Evolutionary conservation across 1,140 invertebrate genomes (phyloP).

Genomic region (Phocides pigmalion): DNA sequence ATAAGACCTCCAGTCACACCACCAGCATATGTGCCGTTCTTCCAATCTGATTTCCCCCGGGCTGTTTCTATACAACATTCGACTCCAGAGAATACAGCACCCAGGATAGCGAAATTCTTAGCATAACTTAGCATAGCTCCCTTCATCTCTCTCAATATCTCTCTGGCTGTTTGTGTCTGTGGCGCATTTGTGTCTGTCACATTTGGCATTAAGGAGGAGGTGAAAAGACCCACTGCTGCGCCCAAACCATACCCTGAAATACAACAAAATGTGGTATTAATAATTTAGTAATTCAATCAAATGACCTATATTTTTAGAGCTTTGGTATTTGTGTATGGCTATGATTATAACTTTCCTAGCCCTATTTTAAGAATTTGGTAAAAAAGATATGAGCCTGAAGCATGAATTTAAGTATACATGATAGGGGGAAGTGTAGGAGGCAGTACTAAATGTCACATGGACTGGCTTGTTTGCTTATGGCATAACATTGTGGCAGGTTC

Average conservation of each 20-base stretch:
- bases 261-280: neutral
- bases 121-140: constrained; percentile 95
- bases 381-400: no score
- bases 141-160: constrained; percentile 97
- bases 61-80: constrained; percentile 97
- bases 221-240: constrained; percentile 96
- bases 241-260: constrained; percentile 95
- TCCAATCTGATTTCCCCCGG: constrained; percentile 97
- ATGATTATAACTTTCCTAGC: no score
- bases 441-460: no score
- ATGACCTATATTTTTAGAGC: no score
- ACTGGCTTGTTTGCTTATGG: no score
- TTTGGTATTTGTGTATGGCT: no score
- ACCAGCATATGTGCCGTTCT: constrained; percentile 97
- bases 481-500: no score
- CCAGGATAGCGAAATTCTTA: constrained; percentile 98
- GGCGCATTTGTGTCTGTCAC: constrained; percentile 88
- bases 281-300: no score
- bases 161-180: constrained; percentile 92
- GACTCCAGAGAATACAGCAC: constrained; percentile 95
- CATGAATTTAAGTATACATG: no score
- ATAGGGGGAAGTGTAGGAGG: no score
- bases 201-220: constrained; percentile 96
- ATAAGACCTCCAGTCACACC: constrained; percentile 97
- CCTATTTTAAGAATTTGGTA: no score